These are phyloP conservation scores for Plectropomus leopardus DNA, from an alignment of 2,113 vertebrate genomes.

Conservation along the genomic window DNA sequence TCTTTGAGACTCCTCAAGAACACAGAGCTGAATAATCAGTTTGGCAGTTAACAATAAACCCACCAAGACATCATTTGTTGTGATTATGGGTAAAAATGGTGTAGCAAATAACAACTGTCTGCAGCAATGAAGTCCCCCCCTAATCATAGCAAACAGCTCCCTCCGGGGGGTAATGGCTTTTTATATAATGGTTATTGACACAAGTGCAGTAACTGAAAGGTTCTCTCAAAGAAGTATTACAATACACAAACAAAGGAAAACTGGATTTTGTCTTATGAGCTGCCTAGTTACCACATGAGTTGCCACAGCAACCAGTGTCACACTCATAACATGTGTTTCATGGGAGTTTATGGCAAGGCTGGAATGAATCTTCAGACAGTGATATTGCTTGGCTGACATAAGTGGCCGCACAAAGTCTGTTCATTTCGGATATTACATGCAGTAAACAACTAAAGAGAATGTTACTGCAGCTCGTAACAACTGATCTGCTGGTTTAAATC, in stretches of 20 bases:
- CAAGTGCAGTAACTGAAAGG: constrained; percentile 6
- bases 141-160: constrained; percentile 31
- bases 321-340: constrained; percentile 1
- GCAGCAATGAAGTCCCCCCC: neutral
- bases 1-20: neutral
- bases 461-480: neutral
- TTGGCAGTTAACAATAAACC: neutral
- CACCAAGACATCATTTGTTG: neutral
- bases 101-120: constrained; percentile 14
- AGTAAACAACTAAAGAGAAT: constrained; percentile 7
- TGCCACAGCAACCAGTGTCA: constrained; percentile 36
- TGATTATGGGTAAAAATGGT: constrained; percentile 5
- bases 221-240: neutral
- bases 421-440: constrained; percentile 9
- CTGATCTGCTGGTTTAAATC: neutral
- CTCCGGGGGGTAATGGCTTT: constrained; percentile 9
- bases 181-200: constrained; percentile 18
- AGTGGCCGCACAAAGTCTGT: neutral
- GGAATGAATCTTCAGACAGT: neutral
- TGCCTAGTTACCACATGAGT: constrained; percentile 26
- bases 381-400: neutral
- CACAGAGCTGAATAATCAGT: neutral
- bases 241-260: constrained; percentile 7
- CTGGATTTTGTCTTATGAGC: constrained; percentile 7
- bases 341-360: neutral